Evolutionary conservation across 2,797 vertebrate species (phyloP).

Genomic region (Eutrigla gurnardus): DNA sequence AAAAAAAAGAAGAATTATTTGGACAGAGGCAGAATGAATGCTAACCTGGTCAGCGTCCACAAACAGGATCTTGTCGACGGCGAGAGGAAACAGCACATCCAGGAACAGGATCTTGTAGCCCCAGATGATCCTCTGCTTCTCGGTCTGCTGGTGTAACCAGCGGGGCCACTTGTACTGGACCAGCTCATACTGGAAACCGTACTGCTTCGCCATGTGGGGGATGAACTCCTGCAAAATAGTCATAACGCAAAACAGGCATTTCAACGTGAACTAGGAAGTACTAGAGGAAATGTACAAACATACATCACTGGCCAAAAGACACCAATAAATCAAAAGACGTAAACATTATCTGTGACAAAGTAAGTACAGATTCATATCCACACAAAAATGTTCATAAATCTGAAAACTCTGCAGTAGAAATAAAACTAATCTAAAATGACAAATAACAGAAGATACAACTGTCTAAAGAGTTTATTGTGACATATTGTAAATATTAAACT

Average conservation of each 20-base stretch:
- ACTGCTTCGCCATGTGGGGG: conserved; percentile 92
- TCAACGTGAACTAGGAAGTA: neutral
- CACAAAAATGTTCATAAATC: neutral
- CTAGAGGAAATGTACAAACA: neutral
- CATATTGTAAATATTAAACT: neutral
- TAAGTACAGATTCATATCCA: too few relatives aligned
- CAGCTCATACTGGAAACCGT: conserved; percentile 94
- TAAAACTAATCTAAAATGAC: neutral
- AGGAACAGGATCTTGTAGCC: conserved; percentile 99
- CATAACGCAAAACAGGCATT: neutral
- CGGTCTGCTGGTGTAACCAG: conserved; percentile 95
- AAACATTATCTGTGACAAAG: too few relatives aligned
- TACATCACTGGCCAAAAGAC: neutral
- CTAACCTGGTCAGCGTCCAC: conserved; percentile 97
- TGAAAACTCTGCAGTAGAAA: neutral
- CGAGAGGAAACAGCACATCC: conserved; percentile 96
- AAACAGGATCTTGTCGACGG: conserved; percentile 97
- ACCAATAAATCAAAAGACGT: neutral
- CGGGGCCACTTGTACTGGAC: conserved; percentile 98
- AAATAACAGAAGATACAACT: neutral
- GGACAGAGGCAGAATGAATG: neutral
- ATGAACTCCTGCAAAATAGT: conserved; percentile 88
- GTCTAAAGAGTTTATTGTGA: neutral
- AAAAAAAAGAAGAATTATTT: neutral
- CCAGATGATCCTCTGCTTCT: conserved; percentile 99